Conservation (phyloP, 1,140 invertebrate species). For the Tribolium madens region DNA sequence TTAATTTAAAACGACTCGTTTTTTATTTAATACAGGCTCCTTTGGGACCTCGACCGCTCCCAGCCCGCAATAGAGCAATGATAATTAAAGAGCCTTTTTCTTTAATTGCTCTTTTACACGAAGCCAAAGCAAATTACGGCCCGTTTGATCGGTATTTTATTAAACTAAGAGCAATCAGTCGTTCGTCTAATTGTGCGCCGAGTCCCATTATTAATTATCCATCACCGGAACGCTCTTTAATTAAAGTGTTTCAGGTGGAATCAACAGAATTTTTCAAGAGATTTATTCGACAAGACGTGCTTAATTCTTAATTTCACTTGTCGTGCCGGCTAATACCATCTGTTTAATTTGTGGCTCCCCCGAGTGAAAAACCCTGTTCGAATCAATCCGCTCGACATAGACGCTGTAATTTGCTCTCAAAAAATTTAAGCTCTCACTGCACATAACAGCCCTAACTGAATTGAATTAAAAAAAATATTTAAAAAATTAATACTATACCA, state of each 20-base stretch:
- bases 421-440: too few relatives aligned
- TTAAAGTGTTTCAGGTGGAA: slow-evolving; percentile 23
- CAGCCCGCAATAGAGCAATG: slow-evolving; percentile 21
- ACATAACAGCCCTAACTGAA: too few relatives aligned
- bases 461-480: too few relatives aligned
- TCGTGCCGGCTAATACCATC: slow-evolving; percentile 22
- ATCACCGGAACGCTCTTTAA: not conserved
- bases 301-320: slow-evolving; percentile 24
- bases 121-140: slow-evolving; percentile 26
- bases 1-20: too few relatives aligned
- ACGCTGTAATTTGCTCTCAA: slow-evolving; percentile 22
- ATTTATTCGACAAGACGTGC: not conserved
- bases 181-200: slow-evolving; percentile 21
- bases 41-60: not conserved
- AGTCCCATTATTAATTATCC: slow-evolving; percentile 35
- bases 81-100: slow-evolving; percentile 24
- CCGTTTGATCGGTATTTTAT: slow-evolving; percentile 33
- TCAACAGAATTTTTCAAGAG: slow-evolving; percentile 28
- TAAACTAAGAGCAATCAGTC: slow-evolving; percentile 34
- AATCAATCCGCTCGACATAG: slow-evolving; percentile 10
- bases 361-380: slow-evolving; percentile 35
- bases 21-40: too few relatives aligned
- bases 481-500: too few relatives aligned
- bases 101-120: slow-evolving; percentile 36
- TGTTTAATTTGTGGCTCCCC: slow-evolving; percentile 25